Conservation (phyloP, 2,113 vertebrate genomes). For the Thunnus maccoyii region DNA sequence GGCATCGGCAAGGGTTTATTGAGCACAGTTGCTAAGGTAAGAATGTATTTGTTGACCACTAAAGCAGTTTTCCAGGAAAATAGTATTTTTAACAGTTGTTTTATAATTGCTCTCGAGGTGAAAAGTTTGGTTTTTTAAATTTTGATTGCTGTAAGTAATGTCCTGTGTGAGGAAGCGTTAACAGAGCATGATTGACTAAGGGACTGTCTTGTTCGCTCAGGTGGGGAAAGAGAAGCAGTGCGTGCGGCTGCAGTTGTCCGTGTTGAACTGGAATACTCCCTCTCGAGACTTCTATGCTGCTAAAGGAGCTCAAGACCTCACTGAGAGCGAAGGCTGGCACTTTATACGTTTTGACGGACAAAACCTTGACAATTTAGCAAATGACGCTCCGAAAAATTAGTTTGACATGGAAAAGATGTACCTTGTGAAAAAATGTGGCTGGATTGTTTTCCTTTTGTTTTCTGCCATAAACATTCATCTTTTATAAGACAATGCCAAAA, state of each 20-base stretch:
- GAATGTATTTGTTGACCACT: not conserved
- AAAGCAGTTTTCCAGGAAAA: not conserved
- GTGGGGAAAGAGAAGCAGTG: constrained; percentile 84
- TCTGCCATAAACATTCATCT: not conserved
- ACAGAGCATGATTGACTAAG: not conserved
- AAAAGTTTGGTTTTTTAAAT: too few relatives aligned
- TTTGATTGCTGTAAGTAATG: too few relatives aligned
- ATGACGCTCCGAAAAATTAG: constrained; percentile 71
- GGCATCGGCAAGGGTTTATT: constrained; percentile 85
- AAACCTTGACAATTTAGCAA: constrained; percentile 80
- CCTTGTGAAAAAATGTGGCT: not conserved
- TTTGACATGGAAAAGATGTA: not conserved
- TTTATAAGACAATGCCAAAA: not conserved
- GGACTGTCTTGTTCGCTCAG: constrained; percentile 71
- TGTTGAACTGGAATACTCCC: constrained; percentile 87
- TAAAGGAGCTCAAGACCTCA: constrained; percentile 87
- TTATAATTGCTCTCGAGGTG: too few relatives aligned
- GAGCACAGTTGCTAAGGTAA: constrained; percentile 84
- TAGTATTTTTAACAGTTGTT: too few relatives aligned
- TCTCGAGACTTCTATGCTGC: constrained; percentile 86
- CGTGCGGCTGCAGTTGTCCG: constrained; percentile 83
- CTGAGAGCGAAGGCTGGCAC: constrained; percentile 87
- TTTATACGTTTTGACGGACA: constrained; percentile 84
- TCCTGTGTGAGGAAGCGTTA: not conserved
- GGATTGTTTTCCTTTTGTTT: not conserved